Conservation (phyloP, 2,888 invertebrate genomes). For the Oasisia sp. region DNA sequence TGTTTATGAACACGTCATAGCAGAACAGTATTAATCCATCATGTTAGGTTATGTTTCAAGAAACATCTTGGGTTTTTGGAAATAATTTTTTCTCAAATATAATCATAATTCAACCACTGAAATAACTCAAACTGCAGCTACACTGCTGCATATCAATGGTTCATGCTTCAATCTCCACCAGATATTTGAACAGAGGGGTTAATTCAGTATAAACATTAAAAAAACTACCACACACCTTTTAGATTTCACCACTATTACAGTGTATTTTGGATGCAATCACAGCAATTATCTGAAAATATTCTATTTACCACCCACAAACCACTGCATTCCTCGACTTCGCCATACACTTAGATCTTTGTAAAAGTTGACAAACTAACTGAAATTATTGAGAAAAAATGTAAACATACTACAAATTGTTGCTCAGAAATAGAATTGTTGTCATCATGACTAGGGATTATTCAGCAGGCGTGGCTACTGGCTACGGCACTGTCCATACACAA, state of each 20-base stretch:
- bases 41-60: background rate
- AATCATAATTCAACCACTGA: background rate
- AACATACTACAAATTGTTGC: background rate
- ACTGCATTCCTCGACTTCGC: background rate
- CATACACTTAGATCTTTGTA: background rate
- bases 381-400: background rate
- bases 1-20: background rate
- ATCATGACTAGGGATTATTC: background rate
- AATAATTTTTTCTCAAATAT: background rate
- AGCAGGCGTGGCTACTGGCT: background rate
- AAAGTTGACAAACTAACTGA: background rate
- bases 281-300: background rate
- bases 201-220: background rate
- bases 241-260: background rate
- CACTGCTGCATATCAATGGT: background rate
- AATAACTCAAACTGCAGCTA: background rate
- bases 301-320: background rate
- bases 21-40: background rate
- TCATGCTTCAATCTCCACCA: no score
- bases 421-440: background rate
- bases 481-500: background rate
- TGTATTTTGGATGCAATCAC: background rate
- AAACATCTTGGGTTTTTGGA: background rate
- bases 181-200: background rate
- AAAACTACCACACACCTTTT: background rate